Conservation (phyloP, 2,113 vertebrate genomes). For the Chunga burmeisteri region DNA sequence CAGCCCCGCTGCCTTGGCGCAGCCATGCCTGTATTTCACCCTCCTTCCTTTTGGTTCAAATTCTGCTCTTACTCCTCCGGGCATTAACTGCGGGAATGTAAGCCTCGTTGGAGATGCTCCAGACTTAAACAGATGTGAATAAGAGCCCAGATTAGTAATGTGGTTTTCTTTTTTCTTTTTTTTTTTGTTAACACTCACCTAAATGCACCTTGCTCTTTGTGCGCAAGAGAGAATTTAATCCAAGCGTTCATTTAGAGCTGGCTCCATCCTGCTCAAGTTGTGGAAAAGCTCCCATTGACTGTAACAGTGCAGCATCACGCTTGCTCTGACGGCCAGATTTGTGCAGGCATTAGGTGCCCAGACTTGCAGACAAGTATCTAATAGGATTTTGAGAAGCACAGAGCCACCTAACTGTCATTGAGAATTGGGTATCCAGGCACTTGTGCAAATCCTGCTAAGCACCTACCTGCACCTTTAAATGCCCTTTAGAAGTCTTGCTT, state of each 20-base stretch:
- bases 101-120: not conserved
- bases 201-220: not conserved
- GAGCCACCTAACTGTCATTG: rapidly evolving
- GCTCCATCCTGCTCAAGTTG: not conserved
- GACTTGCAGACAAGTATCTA: not conserved
- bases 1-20: not conserved
- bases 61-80: not conserved
- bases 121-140: not conserved
- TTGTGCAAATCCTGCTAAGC: not conserved
- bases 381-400: not conserved
- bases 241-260: not conserved
- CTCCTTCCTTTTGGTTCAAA: not conserved
- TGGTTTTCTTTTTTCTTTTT: not conserved
- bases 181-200: not conserved
- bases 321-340: rapidly evolving
- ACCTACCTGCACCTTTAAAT: not conserved
- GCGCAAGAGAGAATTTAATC: not conserved
- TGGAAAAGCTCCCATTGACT: not conserved
- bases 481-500: not conserved
- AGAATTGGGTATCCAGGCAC: not conserved
- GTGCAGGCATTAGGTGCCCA: not conserved
- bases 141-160: not conserved
- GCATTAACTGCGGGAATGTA: not conserved
- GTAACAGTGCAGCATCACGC: rapidly evolving
- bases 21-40: not conserved